A percentile compares a stretch with the other conserved stretches of the same genome.
Conservation (phyloP, 2,888 invertebrate species). For the Selenia dentaria region DNA sequence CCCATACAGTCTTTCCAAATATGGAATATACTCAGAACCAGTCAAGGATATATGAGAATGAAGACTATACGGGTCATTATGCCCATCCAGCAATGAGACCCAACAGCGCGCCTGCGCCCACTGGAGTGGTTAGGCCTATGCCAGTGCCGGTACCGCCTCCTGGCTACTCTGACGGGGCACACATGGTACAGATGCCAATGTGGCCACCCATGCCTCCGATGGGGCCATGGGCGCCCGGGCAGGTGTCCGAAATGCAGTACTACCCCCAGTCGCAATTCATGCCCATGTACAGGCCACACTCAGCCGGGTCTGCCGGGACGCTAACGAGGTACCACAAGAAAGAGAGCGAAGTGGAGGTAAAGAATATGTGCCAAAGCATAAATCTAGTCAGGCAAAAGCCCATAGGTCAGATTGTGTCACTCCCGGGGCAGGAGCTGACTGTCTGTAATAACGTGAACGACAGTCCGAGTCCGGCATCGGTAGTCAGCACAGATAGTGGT, state of each 20-base stretch:
- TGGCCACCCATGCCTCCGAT: constrained; percentile 72
- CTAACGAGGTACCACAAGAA: constrained; percentile 75
- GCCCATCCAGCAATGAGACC: constrained; percentile 67
- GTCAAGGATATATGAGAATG: constrained; percentile 64
- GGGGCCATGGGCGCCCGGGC: constrained; percentile 70
- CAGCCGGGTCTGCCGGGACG: constrained; percentile 78
- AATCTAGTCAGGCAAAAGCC: constrained; percentile 81
- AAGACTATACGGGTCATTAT: constrained; percentile 64
- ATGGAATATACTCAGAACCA: constrained; percentile 61
- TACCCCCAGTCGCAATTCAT: constrained; percentile 74
- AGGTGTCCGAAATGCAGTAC: constrained; percentile 72
- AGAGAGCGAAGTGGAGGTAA: constrained; percentile 63
- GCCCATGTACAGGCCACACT: constrained; percentile 75
- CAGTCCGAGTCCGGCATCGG: constrained; percentile 74
- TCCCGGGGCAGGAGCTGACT: constrained; percentile 74
- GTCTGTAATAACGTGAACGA: constrained; percentile 74
- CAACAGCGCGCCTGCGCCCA: constrained; percentile 69
- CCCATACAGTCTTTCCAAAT: constrained; percentile 74
- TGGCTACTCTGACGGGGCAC: constrained; percentile 63
- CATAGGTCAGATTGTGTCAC: constrained; percentile 76
- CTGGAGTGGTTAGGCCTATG: constrained; percentile 65
- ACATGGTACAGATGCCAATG: constrained; percentile 74
- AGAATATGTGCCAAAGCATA: constrained; percentile 81
- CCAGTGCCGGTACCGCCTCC: constrained; percentile 58
- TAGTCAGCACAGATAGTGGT: constrained; percentile 70